Evolutionary conservation across 2,113 vertebrate genomes (phyloP).

Genomic region (Progne subis): DNA sequence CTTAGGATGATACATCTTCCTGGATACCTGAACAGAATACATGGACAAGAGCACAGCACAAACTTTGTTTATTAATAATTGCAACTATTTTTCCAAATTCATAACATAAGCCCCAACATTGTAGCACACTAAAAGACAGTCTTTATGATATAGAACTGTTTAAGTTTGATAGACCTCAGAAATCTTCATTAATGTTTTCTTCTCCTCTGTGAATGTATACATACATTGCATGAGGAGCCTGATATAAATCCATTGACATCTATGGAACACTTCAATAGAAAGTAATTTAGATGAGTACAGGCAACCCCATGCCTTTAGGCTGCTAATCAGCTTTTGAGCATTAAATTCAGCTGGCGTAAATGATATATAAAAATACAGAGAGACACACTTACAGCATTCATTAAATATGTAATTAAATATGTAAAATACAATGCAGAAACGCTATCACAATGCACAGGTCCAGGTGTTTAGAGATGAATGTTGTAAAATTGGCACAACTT

Average conservation of each 20-base stretch:
- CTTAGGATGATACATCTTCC: background rate
- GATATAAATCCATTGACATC: background rate
- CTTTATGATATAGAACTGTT: background rate
- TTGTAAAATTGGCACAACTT: constrained; percentile 18
- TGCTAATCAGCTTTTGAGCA: background rate
- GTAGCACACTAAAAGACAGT: background rate
- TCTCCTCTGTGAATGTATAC: background rate
- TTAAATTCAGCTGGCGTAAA: constrained; percentile 2
- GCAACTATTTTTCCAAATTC: background rate
- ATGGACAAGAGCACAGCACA: background rate
- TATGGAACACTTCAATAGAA: background rate
- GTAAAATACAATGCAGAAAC: background rate
- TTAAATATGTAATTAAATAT: constrained; percentile 31
- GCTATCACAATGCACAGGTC: background rate
- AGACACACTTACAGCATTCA: background rate
- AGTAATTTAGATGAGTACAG: background rate
- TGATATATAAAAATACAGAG: background rate
- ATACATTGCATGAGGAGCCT: background rate
- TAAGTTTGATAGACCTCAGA: background rate
- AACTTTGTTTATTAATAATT: background rate
- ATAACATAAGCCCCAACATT: background rate
- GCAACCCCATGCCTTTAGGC: background rate
- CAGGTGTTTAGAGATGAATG: constrained; percentile 7
- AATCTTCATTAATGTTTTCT: background rate
- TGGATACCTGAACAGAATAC: background rate